phyloP scores from a whole-genome alignment of 1,140 invertebrate species.

The Leptopilina clavipes region DNA sequence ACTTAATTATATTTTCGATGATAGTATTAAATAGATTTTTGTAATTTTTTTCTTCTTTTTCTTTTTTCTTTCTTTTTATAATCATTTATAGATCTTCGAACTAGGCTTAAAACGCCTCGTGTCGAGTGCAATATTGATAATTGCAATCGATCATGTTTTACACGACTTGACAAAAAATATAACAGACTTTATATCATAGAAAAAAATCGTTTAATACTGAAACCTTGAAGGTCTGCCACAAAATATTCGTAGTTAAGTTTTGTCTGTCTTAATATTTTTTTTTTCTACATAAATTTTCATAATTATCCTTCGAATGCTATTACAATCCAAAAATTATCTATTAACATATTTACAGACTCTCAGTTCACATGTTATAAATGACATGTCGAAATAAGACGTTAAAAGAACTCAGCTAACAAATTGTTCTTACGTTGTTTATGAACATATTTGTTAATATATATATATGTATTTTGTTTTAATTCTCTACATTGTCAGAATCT shows the following conservation, averaged over 20 bases:
- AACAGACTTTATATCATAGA: background rate
- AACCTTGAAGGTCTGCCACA: constrained; percentile 23
- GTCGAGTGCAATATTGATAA: background rate
- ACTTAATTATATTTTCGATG: constrained; percentile 3
- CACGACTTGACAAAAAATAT: background rate
- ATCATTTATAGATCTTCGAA: constrained; percentile 17
- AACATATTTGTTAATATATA: no score
- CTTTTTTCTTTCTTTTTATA: no score
- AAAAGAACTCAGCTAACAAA: constrained; percentile 38
- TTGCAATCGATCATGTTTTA: background rate
- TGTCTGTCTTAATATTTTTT: background rate
- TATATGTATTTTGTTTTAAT: background rate
- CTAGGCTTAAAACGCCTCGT: background rate
- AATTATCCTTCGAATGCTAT: constrained; percentile 34
- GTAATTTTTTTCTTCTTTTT: background rate
- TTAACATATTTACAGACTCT: constrained; percentile 65
- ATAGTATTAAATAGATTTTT: constrained; percentile 12
- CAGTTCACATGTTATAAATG: constrained; percentile 53
- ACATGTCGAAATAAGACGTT: constrained; percentile 44
- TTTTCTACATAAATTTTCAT: constrained; percentile 22
- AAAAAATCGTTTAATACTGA: constrained; percentile 5
- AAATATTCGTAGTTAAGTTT: constrained; percentile 15
- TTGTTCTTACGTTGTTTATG: background rate
- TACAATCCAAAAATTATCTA: constrained; percentile 57
- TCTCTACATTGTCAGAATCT: no score